These are phyloP conservation scores for Ctenoplectra terminalis DNA, from an alignment of 1,140 invertebrate species.

Conservation along the genomic window DNA sequence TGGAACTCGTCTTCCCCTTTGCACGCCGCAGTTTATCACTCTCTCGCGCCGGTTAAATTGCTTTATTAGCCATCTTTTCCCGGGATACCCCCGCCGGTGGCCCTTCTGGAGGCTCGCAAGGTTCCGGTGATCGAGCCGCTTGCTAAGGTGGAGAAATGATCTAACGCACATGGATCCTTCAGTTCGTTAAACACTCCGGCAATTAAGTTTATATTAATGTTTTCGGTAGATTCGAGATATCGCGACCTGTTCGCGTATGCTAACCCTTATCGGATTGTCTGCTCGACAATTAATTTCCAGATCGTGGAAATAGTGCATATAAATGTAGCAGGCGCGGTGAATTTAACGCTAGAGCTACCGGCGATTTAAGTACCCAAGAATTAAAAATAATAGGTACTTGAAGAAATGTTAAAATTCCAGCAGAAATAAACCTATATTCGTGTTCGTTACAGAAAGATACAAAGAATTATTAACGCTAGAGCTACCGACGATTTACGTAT, in stretches of 20 bases:
- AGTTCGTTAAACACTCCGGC: constrained; percentile 48
- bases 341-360: too few relatives aligned
- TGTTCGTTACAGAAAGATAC: too few relatives aligned
- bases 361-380: too few relatives aligned
- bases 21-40: constrained; percentile 39
- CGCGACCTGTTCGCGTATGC: constrained; percentile 11
- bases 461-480: too few relatives aligned
- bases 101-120: constrained; percentile 10
- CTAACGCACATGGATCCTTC: constrained; percentile 30
- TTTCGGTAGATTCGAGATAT: constrained; percentile 1
- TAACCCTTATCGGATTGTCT: too few relatives aligned
- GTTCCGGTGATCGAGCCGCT: constrained; percentile 20
- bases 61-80: constrained; percentile 74
- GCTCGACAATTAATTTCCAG: too few relatives aligned
- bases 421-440: too few relatives aligned
- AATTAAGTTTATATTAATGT: constrained; percentile 55
- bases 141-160: constrained; percentile 44
- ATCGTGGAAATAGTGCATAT: too few relatives aligned
- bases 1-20: constrained; percentile 2
- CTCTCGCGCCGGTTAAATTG: constrained; percentile 69
- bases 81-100: constrained; percentile 31
- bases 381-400: too few relatives aligned
- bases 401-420: too few relatives aligned
- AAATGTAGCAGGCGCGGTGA: too few relatives aligned
- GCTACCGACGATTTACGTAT: too few relatives aligned